Conservation (phyloP, 2,888 invertebrate genomes). For the Phytoseiulus persimilis region DNA sequence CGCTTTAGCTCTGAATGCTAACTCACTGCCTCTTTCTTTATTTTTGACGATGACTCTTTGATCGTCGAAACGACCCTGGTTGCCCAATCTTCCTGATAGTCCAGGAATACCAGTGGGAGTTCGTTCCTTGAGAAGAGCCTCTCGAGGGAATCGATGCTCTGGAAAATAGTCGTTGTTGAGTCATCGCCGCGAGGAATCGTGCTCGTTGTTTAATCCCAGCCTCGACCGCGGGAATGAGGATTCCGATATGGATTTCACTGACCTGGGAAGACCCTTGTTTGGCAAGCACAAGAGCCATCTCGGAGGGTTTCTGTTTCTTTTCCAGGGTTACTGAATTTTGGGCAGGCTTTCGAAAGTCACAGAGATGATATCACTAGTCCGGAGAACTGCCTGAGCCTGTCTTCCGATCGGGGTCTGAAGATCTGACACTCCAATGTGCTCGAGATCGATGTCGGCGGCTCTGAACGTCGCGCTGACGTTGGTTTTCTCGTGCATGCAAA, state of each 20-base stretch:
- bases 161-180: neutral
- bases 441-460: constrained; percentile 51
- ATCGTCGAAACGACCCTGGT: neutral
- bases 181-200: no score
- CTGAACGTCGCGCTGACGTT: constrained; percentile 51
- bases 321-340: neutral
- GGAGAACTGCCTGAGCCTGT: constrained; percentile 52
- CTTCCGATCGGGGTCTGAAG: constrained; percentile 51
- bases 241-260: neutral
- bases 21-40: neutral
- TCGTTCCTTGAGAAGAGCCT: neutral
- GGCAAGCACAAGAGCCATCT: neutral
- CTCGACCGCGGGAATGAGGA: neutral
- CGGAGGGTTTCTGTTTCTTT: neutral
- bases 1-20: no score
- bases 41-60: constrained; percentile 14
- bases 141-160: neutral
- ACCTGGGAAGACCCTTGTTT: neutral
- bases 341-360: constrained; percentile 12
- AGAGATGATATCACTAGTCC: constrained; percentile 51
- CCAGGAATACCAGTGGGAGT: constrained; percentile 9
- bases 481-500: constrained; percentile 51
- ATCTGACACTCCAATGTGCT: constrained; percentile 51
- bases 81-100: constrained; percentile 29
- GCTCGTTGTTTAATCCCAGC: no score